Conservation (phyloP, 2,797 vertebrate species). For the Lutjanus argentimaculatus region DNA sequence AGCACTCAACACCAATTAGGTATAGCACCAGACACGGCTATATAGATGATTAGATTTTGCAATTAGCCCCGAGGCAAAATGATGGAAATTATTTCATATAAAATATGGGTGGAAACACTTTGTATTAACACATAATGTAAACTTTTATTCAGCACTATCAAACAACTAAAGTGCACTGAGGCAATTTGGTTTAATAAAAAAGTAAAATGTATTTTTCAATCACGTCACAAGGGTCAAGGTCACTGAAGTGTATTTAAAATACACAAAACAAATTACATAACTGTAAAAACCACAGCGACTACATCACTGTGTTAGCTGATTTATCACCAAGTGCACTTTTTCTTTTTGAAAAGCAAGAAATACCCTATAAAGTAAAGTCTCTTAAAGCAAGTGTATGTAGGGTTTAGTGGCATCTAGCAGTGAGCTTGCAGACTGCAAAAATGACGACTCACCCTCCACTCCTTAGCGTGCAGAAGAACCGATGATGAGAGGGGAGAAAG, state of each 20-base stretch:
- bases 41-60: constrained; percentile 54
- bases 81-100: constrained; percentile 30
- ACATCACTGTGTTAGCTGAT: background rate
- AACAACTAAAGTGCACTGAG: background rate
- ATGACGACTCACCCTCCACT: too few species aligned
- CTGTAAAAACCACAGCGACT: background rate
- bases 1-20: constrained; percentile 58
- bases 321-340: background rate
- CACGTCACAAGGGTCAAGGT: background rate
- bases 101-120: constrained; percentile 20
- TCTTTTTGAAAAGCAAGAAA: background rate
- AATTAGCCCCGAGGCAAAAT: constrained; percentile 38
- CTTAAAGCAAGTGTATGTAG: too few species aligned
- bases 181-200: background rate
- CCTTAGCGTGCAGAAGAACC: too few species aligned
- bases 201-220: background rate
- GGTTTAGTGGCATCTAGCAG: too few species aligned
- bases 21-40: constrained; percentile 19
- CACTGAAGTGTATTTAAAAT: background rate
- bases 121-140: constrained; percentile 6
- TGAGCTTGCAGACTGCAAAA: too few species aligned
- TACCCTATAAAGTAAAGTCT: background rate
- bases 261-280: background rate
- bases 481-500: too few species aligned
- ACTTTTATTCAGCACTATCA: background rate